These are phyloP conservation scores for Mizuhopecten yessoensis DNA, from an alignment of 1,140 invertebrate genomes.

Conservation along the genomic window DNA sequence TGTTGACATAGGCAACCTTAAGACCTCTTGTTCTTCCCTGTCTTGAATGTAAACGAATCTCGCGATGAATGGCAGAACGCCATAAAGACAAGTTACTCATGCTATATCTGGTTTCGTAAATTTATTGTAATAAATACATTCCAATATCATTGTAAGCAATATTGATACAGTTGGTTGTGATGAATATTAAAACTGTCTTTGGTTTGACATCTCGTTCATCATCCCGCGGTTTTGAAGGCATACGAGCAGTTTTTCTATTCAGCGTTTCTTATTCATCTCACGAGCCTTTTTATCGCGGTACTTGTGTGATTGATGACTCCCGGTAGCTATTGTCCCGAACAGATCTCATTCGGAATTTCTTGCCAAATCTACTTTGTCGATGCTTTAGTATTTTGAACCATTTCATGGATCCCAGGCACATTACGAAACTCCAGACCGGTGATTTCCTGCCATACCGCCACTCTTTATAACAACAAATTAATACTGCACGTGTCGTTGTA, in stretches of 20 bases:
- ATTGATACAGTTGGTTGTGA: not conserved
- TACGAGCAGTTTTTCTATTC: not conserved
- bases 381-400: not conserved
- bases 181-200: not conserved
- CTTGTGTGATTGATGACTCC: not conserved
- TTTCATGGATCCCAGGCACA: not conserved
- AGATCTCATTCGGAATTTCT: slow-evolving; percentile 39
- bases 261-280: not conserved
- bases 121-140: not conserved
- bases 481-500: not conserved
- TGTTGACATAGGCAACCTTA: no score
- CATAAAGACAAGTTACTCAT: not conserved
- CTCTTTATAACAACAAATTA: not conserved
- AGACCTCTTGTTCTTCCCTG: no score
- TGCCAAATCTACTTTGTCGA: not conserved
- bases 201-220: not conserved
- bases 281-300: not conserved
- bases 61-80: not conserved
- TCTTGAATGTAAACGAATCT: not conserved
- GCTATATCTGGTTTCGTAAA: not conserved
- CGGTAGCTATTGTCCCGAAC: not conserved
- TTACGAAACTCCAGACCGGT: not conserved
- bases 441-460: not conserved
- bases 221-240: not conserved
- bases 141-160: not conserved